Conservation (phyloP, 2,797 vertebrate genomes). For the Hydrophis major region DNA sequence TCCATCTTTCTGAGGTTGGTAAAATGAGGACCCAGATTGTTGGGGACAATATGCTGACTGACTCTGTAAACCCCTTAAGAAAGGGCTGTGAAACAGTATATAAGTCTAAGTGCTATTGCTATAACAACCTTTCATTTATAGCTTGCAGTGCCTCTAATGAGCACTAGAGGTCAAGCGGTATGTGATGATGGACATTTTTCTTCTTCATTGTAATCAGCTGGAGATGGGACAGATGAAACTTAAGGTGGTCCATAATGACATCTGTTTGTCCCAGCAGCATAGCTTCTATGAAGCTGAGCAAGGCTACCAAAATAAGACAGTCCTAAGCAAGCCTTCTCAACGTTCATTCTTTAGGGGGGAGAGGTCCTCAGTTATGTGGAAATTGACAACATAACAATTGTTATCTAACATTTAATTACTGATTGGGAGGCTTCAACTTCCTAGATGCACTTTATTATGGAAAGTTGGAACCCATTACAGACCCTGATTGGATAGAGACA, state of each 20-base stretch:
- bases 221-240: neutral
- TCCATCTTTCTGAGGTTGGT: no score
- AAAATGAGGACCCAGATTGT: no score
- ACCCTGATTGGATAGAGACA: neutral
- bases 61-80: no score
- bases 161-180: neutral
- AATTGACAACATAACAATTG: neutral
- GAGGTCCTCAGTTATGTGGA: neutral
- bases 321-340: neutral
- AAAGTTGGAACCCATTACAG: neutral
- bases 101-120: no score
- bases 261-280: neutral
- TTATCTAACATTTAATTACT: neutral
- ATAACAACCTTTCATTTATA: neutral
- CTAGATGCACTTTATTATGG: neutral
- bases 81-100: no score
- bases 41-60: no score
- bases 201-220: neutral
- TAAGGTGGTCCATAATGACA: neutral
- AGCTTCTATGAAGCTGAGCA: neutral
- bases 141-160: conserved; percentile 8
- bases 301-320: neutral
- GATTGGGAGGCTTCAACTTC: neutral
- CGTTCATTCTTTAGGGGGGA: neutral
- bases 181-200: neutral